Evolutionary conservation across 2,888 invertebrate species (phyloP), one percentile per base, ranked within the genome.

Genomic region (Eupeodes luniger): DNA sequence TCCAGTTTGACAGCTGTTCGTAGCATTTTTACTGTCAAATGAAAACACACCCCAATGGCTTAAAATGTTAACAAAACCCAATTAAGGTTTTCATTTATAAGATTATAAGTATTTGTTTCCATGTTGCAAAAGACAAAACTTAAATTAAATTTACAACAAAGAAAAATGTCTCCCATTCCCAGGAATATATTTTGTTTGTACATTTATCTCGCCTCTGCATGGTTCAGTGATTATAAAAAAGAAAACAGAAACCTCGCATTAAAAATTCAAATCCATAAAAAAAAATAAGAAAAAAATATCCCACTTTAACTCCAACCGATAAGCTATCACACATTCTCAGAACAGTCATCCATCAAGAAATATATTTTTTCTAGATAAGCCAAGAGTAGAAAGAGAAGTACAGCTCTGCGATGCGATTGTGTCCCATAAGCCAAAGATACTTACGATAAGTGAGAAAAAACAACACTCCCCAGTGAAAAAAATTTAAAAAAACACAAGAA

Each of bases 321-420:
- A 86, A 86, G 83, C 75, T 86, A 83, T 67, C 67, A 51, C 19
- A 62, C 59, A 59, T 83, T 86, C 83, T 59, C 57, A 83, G 69
- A 86, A 83, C 64, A 86, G 79, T 86, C 86, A 86, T 86, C 86
- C 83, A 86, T 86, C 86, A 86, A 83, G 75, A 69, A 86, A 80
- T 53, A 59, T 82, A 70, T 79, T 79, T 67, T 27, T 16, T 59
- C 64, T 12, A 75, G 86, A 86, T 86, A 86, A 82, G 62, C 47
- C 66, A 69, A 47, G 53, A 12, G 9, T 7, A 40, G 9, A 40
- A 40, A 40, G 9, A 4, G 9, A 40, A 40, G 40, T 40, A 5
- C 19, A 49, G 53, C 75, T 70, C 40, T 40, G 40, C 40, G 75
- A 76, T 75, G 75, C 27, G 82, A 51, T 59, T 62, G 78, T 55